Conservation (phyloP, 2,888 invertebrate genomes). For the Netelia melanura region DNA sequence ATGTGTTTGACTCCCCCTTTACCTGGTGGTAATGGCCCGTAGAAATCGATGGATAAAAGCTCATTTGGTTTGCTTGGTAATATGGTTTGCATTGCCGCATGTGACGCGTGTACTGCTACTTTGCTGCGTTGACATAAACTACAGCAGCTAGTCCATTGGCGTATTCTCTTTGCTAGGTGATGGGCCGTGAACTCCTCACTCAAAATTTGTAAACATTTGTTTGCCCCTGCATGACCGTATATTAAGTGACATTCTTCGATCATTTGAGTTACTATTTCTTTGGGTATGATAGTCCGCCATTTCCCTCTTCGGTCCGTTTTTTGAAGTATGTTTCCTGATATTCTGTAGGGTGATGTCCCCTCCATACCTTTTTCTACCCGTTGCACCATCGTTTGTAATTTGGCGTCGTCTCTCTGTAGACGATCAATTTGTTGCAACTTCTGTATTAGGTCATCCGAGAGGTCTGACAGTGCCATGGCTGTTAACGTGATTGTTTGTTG, state of each 20-base stretch:
- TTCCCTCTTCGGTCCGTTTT: background rate
- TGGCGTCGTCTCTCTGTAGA: background rate
- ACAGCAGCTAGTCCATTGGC: background rate
- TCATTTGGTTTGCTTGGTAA: constrained; percentile 34
- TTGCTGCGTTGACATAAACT: background rate
- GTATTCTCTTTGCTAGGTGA: background rate
- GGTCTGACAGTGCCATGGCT: background rate
- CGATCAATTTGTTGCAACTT: background rate
- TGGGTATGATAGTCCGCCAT: background rate
- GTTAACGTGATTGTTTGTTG: background rate
- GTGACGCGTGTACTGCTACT: background rate
- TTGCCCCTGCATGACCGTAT: background rate
- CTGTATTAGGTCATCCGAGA: background rate
- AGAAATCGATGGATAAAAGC: constrained; percentile 57
- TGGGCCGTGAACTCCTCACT: background rate
- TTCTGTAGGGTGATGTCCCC: no score
- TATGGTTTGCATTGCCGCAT: constrained; percentile 42
- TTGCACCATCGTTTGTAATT: background rate
- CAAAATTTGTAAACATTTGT: background rate
- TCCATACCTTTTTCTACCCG: background rate
- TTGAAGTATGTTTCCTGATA: no score
- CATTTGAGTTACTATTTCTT: background rate
- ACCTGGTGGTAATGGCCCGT: constrained; percentile 53
- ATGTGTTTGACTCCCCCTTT: constrained; percentile 46
- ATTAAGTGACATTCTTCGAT: background rate